Conservation (phyloP, 2,888 invertebrate species). For the Cheilosia scutellata region DNA sequence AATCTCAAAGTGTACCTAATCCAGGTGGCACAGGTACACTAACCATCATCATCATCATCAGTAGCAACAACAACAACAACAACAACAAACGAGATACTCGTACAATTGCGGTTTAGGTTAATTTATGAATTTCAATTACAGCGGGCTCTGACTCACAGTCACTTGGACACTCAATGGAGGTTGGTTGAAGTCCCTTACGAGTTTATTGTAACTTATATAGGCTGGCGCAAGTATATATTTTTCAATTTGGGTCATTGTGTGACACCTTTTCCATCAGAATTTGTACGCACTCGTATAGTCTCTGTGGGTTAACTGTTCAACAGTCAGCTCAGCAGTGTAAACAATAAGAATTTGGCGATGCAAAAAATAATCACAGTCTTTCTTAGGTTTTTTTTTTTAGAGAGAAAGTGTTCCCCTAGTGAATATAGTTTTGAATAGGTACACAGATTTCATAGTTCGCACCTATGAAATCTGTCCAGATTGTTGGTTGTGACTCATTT, state of each 20-base stretch:
- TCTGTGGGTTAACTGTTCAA: not conserved
- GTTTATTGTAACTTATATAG: conserved; percentile 12
- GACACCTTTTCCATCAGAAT: conserved; percentile 14
- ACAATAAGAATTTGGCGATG: conserved; percentile 1
- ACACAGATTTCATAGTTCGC: conserved; percentile 28
- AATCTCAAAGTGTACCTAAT: not conserved
- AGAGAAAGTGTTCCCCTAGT: conserved; percentile 41
- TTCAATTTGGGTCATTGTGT: conserved; percentile 68
- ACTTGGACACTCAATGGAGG: conserved; percentile 6
- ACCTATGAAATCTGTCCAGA: conserved; percentile 17
- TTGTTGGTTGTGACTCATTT: conserved; percentile 3
- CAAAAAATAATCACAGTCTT: not conserved
- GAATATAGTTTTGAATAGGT: conserved; percentile 17
- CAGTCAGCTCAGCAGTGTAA: not conserved
- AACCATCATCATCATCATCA: not conserved
- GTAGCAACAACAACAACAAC: not conserved
- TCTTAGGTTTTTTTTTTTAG: conserved; percentile 25
- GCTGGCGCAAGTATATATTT: conserved; percentile 39
- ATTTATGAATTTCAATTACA: conserved; percentile 69
- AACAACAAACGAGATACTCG: not conserved
- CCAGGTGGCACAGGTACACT: conserved; percentile 17
- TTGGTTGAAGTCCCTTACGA: not conserved
- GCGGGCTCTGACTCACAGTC: conserved; percentile 61
- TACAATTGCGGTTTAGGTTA: conserved; percentile 24
- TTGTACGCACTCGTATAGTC: not conserved